Evolutionary conservation across 2,888 invertebrate genomes (phyloP).

Genomic region (Chorisops tibialis): DNA sequence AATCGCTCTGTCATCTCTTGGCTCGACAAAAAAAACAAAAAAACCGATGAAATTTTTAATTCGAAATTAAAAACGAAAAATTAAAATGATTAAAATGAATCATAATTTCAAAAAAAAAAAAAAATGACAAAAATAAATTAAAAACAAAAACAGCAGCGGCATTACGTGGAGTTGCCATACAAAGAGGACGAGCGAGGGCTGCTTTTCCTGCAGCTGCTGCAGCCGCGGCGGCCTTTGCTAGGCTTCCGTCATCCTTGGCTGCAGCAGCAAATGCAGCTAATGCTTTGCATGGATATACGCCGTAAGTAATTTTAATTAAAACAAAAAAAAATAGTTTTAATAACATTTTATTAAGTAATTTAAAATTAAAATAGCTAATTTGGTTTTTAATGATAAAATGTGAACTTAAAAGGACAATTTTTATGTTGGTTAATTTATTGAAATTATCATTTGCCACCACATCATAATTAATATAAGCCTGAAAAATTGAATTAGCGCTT

Average conservation of each 20-base stretch:
- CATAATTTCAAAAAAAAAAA: constrained; percentile 36
- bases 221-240: constrained; percentile 69
- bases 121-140: constrained; percentile 36
- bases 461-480: no score
- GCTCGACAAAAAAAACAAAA: constrained; percentile 19
- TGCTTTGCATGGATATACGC: constrained; percentile 85
- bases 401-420: no score
- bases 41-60: constrained; percentile 8
- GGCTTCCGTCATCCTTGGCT: constrained; percentile 58
- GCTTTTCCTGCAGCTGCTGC: constrained; percentile 67
- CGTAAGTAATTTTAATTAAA: constrained; percentile 66
- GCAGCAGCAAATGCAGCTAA: constrained; percentile 69
- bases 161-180: constrained; percentile 79
- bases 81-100: neutral
- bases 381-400: no score
- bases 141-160: constrained; percentile 77
- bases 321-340: constrained; percentile 31
- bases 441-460: no score
- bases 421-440: no score
- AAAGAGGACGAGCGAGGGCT: constrained; percentile 68
- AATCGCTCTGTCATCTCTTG: constrained; percentile 33
- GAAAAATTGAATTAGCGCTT: no score
- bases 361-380: neutral
- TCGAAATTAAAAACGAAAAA: constrained; percentile 2
- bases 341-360: constrained; percentile 9